Conservation (phyloP, 1,140 invertebrate species). For the Lamellibrachia luymesi region DNA sequence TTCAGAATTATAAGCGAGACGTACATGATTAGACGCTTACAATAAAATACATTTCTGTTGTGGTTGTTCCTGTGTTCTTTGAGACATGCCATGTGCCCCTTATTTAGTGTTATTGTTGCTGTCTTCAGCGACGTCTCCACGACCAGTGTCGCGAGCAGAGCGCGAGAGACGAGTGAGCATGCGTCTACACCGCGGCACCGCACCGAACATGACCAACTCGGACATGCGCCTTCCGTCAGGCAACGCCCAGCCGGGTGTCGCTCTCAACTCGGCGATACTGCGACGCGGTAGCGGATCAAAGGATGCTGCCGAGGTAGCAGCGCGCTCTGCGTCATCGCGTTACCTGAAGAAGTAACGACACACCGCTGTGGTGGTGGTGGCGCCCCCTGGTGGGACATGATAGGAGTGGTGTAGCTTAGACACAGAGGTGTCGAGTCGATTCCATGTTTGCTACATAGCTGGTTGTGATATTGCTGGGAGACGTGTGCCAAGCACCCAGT, state of each 20-base stretch:
- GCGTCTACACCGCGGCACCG: conserved; percentile 45
- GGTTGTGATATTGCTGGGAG: conserved; percentile 3
- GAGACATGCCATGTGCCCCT: too few species aligned
- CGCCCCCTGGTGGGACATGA: neutral
- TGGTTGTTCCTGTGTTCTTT: neutral
- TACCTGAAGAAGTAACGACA: neutral
- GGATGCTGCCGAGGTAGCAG: conserved; percentile 40
- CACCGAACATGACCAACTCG: conserved; percentile 35
- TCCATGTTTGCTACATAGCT: neutral
- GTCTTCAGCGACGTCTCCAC: conserved; percentile 44
- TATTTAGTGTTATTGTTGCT: neutral
- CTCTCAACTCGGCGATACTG: conserved; percentile 37
- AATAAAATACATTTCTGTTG: neutral
- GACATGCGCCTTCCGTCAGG: conserved; percentile 27
- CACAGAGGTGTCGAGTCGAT: neutral
- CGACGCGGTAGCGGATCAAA: conserved; percentile 52
- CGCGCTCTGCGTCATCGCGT: conserved; percentile 42
- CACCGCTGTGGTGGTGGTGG: neutral
- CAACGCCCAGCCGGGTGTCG: conserved; percentile 32
- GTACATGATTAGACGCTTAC: neutral
- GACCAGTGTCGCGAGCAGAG: conserved; percentile 49
- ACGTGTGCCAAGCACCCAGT: neutral
- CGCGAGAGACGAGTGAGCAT: conserved; percentile 50
- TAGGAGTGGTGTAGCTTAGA: neutral
- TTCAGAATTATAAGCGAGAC: too few species aligned